Conservation (phyloP, 2,113 vertebrate species). For the Dicerorhinus sumatrensis region DNA sequence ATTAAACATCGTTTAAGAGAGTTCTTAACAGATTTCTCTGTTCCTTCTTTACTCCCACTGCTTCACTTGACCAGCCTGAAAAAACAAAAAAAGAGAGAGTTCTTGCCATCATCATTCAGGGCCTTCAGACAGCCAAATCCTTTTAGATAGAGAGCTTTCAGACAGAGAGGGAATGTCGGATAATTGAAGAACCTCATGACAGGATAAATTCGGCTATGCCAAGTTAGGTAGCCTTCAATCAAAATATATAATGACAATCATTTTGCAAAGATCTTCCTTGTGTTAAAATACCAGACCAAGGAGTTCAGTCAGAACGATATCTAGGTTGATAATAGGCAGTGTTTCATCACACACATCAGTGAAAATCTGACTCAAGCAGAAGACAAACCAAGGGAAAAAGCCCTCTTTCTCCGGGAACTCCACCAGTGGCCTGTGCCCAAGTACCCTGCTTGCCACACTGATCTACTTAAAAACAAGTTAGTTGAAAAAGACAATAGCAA, state of each 20-base stretch:
- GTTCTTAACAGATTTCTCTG: background rate
- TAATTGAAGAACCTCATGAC: background rate
- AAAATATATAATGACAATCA: background rate
- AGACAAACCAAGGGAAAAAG: background rate
- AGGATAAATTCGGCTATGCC: background rate
- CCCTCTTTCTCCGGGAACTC: background rate
- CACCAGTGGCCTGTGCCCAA: background rate
- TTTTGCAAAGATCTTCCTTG: background rate
- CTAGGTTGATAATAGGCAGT: background rate
- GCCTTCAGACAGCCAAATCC: background rate
- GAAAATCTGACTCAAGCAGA: background rate
- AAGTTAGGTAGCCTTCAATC: background rate
- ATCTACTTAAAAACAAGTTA: background rate
- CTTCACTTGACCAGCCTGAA: background rate
- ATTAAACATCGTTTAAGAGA: background rate
- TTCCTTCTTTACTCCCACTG: background rate
- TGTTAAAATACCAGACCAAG: background rate
- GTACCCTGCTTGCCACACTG: background rate
- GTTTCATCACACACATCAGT: background rate
- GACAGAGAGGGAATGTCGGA: background rate
- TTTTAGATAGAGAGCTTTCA: background rate
- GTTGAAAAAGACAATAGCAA: background rate
- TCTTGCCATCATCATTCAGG: background rate
- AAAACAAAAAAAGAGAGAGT: background rate
- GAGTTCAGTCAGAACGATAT: background rate